phyloP scores from a whole-genome alignment of 2,113 vertebrate species.

The Puntigrus tetrazona region DNA sequence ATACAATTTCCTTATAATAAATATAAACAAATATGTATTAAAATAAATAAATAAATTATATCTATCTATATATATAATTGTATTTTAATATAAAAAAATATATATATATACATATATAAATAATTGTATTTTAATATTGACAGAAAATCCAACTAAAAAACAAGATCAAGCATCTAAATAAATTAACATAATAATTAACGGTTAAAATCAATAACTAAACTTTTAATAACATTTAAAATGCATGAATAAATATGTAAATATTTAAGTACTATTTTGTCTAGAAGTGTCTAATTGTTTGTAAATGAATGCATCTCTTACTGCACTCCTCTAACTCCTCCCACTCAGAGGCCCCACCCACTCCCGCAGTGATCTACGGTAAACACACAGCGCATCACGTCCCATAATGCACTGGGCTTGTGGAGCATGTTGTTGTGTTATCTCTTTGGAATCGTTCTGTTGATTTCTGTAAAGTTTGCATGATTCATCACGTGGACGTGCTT shows the following conservation, averaged over 20 bases:
- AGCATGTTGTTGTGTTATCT: neutral
- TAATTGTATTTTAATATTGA: neutral
- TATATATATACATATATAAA: too few species aligned
- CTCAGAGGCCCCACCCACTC: conserved; percentile 91
- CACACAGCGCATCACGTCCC: conserved; percentile 52
- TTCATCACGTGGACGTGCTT: neutral
- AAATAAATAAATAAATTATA: too few species aligned
- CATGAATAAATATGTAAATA: neutral
- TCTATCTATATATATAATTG: too few species aligned
- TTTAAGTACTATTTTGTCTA: neutral
- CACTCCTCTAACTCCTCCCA: conserved; percentile 82
- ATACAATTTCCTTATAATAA: too few species aligned
- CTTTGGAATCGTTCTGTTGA: neutral
- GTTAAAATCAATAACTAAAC: neutral
- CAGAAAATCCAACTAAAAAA: neutral
- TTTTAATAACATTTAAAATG: too few species aligned
- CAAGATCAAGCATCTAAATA: neutral
- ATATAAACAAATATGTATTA: too few species aligned
- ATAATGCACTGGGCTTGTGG: conserved; percentile 54
- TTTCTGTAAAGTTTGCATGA: neutral
- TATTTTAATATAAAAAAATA: too few species aligned
- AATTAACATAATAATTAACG: neutral
- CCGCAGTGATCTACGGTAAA: conserved; percentile 91
- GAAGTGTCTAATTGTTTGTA: conserved; percentile 37
- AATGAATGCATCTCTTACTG: conserved; percentile 73